Evolutionary conservation across 2,888 invertebrate species (phyloP).

Genomic region (Conops quadrifasciatus): DNA sequence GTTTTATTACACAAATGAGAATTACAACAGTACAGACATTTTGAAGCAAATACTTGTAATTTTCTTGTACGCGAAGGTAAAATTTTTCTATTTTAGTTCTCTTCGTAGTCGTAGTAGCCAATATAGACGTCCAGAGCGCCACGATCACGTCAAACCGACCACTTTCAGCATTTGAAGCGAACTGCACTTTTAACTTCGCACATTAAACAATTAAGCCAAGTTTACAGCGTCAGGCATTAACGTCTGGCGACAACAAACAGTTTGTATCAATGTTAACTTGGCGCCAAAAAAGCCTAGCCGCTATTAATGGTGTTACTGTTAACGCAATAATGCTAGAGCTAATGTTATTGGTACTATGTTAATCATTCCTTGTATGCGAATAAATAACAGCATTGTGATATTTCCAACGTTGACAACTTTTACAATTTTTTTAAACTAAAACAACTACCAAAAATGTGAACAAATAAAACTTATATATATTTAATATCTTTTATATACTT

Average conservation of each 20-base stretch:
- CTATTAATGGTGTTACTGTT: conserved; percentile 2
- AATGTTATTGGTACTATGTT: background rate
- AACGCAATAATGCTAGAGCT: background rate
- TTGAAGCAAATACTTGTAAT: background rate
- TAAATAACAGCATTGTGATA: too few relatives aligned
- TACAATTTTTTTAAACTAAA: too few relatives aligned
- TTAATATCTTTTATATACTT: too few relatives aligned
- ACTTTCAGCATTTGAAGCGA: conserved; percentile 43
- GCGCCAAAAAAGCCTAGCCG: background rate
- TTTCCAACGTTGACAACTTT: too few relatives aligned
- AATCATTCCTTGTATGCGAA: too few relatives aligned
- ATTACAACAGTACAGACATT: too few relatives aligned
- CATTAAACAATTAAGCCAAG: conserved; percentile 39
- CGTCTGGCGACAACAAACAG: background rate
- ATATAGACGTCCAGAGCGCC: background rate
- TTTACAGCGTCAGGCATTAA: conserved; percentile 6
- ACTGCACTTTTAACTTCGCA: conserved; percentile 43
- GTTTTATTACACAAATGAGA: too few relatives aligned
- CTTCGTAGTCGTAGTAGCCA: background rate
- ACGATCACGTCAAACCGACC: conserved; percentile 41
- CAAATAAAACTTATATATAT: too few relatives aligned
- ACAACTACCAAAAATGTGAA: too few relatives aligned
- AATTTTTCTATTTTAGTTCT: conserved; percentile 7
- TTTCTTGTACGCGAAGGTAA: background rate
- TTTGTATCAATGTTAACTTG: conserved; percentile 10